Base-by-base conservation (phyloP, 1,140 invertebrate genomes). In the Ylistrum balloti region DNA sequence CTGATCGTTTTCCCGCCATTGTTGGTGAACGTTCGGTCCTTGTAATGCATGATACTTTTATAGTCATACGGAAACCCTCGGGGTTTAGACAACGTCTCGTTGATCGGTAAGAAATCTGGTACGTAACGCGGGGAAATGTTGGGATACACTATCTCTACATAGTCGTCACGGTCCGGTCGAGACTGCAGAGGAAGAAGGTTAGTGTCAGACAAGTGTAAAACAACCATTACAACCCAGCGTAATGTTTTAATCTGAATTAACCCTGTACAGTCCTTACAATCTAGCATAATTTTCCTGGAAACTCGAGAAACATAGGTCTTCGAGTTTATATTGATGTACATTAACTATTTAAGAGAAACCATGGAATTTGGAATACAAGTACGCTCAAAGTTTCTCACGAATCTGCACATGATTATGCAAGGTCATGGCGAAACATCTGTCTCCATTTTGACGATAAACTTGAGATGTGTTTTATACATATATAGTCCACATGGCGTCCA, bases 11-110 rank as follows among this genome's bases (percentile, higher is more conserved):
- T 97, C 93, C 97, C 94, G 0, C 97, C 97, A 94, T 98, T 98
- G 85, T 95, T 97, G 10, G 97, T 98, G 95, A 98, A 98, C 17
- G 98, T 98, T 86, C 97, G 97, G 20, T 97, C 96, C 0, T 97
- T 98, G 94, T 98, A 98, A 95, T 98, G 98, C 98, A 98, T 98
- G 0, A 98, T 97, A 91, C 98, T 98, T 86, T 97, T 97, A 93
- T 98, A 98, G 95, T 98, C 98, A 92, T 98, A 98, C 0, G 97
- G 96, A 86, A 92, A 95, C 11, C 93, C 94, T 85, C 93, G 35
- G 1, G 93, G 90, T 13, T 91, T 91, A 15, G 91, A 85, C 15
- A 93, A 33, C 9, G 85, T 89, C 7, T 90, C 89, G 33, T 90
- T 91, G 2, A 93, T 35, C 33, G 92, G 90, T 32, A 92, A 87